phyloP scores from a whole-genome alignment of 2,888 invertebrate species.

The Plemyria rubiginata region DNA sequence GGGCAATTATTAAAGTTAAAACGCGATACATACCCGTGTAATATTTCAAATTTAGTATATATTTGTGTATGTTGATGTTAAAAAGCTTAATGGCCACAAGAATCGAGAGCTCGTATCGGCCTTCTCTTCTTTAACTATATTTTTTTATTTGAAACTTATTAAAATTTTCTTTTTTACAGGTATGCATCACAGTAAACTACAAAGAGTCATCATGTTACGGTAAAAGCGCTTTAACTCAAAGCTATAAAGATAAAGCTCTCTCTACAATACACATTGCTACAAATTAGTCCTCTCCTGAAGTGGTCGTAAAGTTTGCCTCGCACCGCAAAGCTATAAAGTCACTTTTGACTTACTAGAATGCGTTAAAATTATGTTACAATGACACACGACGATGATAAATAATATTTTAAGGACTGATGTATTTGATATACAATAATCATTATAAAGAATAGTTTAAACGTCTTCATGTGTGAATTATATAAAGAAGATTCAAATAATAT shows the following conservation, averaged over 20 bases:
- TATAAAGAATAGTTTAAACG: too few species aligned
- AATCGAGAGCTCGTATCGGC: too few species aligned
- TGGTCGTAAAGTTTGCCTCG: conserved; percentile 24
- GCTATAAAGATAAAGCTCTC: conserved; percentile 48
- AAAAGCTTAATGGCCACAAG: too few species aligned
- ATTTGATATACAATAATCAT: too few species aligned
- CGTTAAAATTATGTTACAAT: neutral
- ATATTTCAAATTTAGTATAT: too few species aligned
- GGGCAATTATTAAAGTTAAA: too few species aligned
- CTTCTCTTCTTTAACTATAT: too few species aligned
- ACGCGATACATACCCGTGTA: too few species aligned
- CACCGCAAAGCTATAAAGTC: conserved; percentile 38
- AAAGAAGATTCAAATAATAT: too few species aligned
- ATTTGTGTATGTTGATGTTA: too few species aligned
- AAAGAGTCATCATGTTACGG: conserved; percentile 22
- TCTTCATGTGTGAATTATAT: too few species aligned
- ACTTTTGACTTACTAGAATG: conserved; percentile 9
- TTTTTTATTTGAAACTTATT: conserved; percentile 7
- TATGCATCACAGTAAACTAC: conserved; percentile 22
- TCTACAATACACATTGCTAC: conserved; percentile 38
- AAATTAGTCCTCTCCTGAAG: conserved; percentile 46
- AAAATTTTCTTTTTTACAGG: conserved; percentile 36
- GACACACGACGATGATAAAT: neutral
- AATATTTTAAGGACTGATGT: too few species aligned
- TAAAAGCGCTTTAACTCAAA: conserved; percentile 20